Conservation (phyloP, 37 sponge, comb jelly and placozoan genomes). For the Petrosia ficiformis region DNA sequence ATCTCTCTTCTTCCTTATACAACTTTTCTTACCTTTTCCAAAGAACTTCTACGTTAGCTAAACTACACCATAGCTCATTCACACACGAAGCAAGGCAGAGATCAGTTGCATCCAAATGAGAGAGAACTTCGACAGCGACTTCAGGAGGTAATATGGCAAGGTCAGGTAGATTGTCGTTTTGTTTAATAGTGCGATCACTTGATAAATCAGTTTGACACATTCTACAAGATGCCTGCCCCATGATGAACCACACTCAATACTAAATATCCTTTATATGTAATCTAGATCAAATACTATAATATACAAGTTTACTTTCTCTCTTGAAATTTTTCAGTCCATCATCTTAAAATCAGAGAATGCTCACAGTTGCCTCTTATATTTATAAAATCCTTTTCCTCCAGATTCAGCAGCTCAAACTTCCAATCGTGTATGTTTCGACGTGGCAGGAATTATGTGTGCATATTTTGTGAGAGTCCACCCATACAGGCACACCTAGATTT, state of each 20-base stretch:
- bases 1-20: not conserved
- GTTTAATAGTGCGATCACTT: not conserved
- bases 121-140: conserved; percentile 74
- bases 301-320: not conserved
- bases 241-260: not conserved
- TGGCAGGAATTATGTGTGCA: too few species aligned
- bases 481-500: too few species aligned
- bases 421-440: too few species aligned
- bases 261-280: too few species aligned
- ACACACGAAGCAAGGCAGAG: conserved; percentile 85
- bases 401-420: too few species aligned
- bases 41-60: conserved; percentile 67
- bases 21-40: conserved; percentile 63
- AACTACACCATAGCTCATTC: conserved; percentile 69
- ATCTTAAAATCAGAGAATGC: too few species aligned
- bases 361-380: too few species aligned
- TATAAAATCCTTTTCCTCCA: too few species aligned
- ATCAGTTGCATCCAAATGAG: conserved; percentile 81
- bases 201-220: too few species aligned
- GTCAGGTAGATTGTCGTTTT: conserved; percentile 54
- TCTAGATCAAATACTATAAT: too few species aligned
- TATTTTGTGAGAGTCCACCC: too few species aligned
- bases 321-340: too few species aligned
- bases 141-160: conserved; percentile 73
- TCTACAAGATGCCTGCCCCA: conserved; percentile 22